Evolutionary conservation across 1,140 invertebrate genomes (phyloP), one percentile per base, ranked within the genome.

Genomic region (Tetragonula clypearis): DNA sequence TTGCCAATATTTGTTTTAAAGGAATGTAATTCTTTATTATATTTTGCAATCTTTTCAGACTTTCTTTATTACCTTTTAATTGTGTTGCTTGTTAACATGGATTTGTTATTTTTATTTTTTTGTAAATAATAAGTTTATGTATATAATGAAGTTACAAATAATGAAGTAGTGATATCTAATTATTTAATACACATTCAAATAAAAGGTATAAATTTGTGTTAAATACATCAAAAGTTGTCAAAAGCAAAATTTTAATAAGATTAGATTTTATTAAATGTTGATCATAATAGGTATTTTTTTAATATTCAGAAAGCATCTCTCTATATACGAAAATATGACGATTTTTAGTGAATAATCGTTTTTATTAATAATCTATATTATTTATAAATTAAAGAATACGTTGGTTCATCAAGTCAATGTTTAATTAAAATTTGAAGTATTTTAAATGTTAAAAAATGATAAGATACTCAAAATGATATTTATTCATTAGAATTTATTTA

Each of bases 191-290:
- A 26, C 35, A 58, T 60, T 17, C 21, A 58, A 30, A 56, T 56
- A 23, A 65, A 14, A 55, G 2, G 5, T 72, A 62, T 17, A 56
- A 53, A 21, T 76, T 76, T 41, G 73, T 26, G 17, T 26, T 69
- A 72, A 53, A 15, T 55, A 56, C 17, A 41, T 30, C 11, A 41
- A 60, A 53, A 58, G 30, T 74, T 56, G 23, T 49, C 71, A 55
- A 35, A 66, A 11, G 69, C 55, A 85, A 85, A 74, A 81, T 85
- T 85, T 85, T 85, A 85, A 85, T 85, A 85, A 85, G 84, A 81
- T 84, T 30, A 49, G 53, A 72, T 62, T 68, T 30, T 30, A 30
- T 66, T 66, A 30, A 26, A 66, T 66, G 2, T 30, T 66, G 15
- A 30, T 19, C 30, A 66, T 56, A 56, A 30, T 74, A 74, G 4